Conservation (phyloP, 2,888 invertebrate genomes). For the Desoria tigrina region DNA sequence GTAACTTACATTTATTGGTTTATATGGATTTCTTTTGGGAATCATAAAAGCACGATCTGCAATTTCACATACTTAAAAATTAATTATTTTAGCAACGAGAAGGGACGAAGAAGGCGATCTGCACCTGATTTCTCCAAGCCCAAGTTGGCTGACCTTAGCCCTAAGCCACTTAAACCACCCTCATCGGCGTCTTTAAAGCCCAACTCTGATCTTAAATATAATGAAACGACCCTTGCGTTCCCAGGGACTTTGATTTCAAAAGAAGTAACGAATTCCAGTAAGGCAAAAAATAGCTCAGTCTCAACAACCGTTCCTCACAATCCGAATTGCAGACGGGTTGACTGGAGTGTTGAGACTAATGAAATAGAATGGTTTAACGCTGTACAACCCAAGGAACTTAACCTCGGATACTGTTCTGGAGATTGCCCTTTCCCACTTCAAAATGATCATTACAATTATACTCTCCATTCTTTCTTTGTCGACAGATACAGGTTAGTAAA, state of each 20-base stretch:
- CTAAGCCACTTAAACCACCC: too few species aligned
- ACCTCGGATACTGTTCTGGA: slow-evolving; percentile 45
- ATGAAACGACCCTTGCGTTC: too few species aligned
- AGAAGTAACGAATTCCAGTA: too few species aligned
- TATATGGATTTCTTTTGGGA: too few species aligned
- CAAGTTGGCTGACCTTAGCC: too few species aligned
- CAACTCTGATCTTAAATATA: too few species aligned
- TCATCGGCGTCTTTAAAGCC: too few species aligned
- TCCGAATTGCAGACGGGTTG: slow-evolving; percentile 26
- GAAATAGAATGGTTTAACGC: slow-evolving; percentile 34
- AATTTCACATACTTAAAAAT: too few species aligned
- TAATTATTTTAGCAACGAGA: background rate
- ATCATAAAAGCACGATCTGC: too few species aligned
- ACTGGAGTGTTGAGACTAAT: slow-evolving; percentile 10
- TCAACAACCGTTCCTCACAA: too few species aligned
- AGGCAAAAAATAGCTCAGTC: too few species aligned
- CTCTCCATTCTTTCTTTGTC: slow-evolving; percentile 35
- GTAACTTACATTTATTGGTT: background rate
- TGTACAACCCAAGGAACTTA: slow-evolving; percentile 26
- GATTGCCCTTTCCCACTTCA: slow-evolving; percentile 38
- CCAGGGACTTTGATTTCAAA: too few species aligned
- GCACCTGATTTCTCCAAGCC: background rate
- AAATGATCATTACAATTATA: slow-evolving; percentile 35
- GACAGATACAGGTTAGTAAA: slow-evolving; percentile 40
- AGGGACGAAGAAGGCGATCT: slow-evolving; percentile 10